phyloP scores from a whole-genome alignment of 2,113 vertebrate species.

The Hippocampus zosterae region DNA sequence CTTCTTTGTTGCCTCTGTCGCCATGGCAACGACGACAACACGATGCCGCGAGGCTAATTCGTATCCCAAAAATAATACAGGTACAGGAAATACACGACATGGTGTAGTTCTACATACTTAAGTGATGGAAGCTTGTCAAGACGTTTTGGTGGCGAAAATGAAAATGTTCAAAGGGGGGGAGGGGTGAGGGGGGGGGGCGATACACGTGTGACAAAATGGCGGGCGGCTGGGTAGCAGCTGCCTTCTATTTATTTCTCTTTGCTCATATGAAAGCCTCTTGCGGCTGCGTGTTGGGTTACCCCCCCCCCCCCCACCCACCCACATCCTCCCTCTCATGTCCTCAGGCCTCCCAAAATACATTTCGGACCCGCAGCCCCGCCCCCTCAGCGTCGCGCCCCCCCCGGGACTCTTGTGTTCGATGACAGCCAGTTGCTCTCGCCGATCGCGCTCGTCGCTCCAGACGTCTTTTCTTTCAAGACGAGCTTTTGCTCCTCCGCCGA shows the following conservation, averaged over 20 bases:
- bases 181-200: rapidly evolving
- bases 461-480: constrained; percentile 49
- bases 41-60: background rate
- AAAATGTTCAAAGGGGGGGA: background rate
- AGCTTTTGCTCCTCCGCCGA: constrained; percentile 27
- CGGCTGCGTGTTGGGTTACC: constrained; percentile 3
- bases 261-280: background rate
- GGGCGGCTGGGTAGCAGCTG: background rate
- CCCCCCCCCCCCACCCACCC: constrained; percentile 17
- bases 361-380: background rate
- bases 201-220: background rate
- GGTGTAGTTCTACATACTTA: background rate
- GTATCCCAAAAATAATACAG: background rate
- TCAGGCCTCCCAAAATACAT: constrained; percentile 46
- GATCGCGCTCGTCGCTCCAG: constrained; percentile 2
- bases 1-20: background rate
- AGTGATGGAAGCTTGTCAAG: background rate
- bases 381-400: background rate
- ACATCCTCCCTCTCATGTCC: constrained; percentile 26
- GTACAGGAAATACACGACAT: background rate
- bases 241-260: constrained; percentile 1
- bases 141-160: background rate
- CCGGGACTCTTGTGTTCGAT: background rate
- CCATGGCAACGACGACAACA: background rate
- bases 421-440: constrained; percentile 34